Evolutionary conservation across 2,888 invertebrate species (phyloP), one percentile per base, ranked within the genome.

Genomic region (Isotomurus palustris): DNA sequence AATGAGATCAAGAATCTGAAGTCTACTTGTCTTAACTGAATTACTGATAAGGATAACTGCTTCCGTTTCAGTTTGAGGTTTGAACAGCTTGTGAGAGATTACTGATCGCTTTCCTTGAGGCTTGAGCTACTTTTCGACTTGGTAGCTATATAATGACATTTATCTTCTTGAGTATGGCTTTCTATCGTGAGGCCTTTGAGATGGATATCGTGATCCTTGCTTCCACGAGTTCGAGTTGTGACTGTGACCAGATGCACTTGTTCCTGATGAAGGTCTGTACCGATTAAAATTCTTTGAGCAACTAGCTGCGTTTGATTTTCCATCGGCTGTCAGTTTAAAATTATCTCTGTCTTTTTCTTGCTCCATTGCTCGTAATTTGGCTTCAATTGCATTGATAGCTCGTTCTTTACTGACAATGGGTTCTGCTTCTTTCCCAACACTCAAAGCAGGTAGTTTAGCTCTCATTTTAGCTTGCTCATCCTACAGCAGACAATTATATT

Each of bases 301-400:
- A 12, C 29, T n/a, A 5, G 4, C n/a, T 19, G 49, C 8, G 5
- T 32, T 19, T 3, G 38, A 17, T 44, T 19, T 44, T 14, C 19
- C 17, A 14, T 32, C 32, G 32, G 32, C 8, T 32, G 8, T 8
- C 14, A 14, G 32, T 32, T 32, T 32, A 8, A 8, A 32, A 10
- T 32, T 32, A 10, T 14, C 8, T 10, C 32, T 32, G 29, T 57
- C 59, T 24, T 52, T 61, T 21, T 69, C 67, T 41, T 54, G 36
- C 51, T 88, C 86, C 83, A 91, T 85, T 74, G 86, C 78, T 72
- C 87, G 88, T 1, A 92, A 77, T 75, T 92, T 91, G 0, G 88
- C 88, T 74, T 91, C 91, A 59, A 92, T 91, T 0, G 90, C 90
- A 73, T 87, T 87, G 67, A 92, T 91, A 54, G 90, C 69, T 66